Percentiles rank a stretch among this genome's conserved stretches.
phyloP scores from a whole-genome alignment of 2,888 invertebrate species.

The Synanthedon tipuliformis region DNA sequence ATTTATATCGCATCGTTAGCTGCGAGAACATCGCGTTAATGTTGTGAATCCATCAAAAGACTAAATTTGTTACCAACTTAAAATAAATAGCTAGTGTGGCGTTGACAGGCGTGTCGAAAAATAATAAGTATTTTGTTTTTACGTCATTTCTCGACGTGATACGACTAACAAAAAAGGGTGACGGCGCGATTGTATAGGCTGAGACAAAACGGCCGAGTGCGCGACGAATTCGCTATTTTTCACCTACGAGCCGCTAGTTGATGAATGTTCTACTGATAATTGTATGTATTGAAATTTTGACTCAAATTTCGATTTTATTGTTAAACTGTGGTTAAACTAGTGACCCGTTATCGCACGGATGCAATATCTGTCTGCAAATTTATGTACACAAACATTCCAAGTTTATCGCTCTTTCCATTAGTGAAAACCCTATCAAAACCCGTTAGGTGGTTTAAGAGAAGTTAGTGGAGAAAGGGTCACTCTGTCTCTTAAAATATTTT shows the following conservation, averaged over 20 bases:
- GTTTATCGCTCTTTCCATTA: no score
- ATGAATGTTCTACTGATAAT: slow-evolving; percentile 7
- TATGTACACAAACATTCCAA: no score
- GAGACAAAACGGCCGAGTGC: slow-evolving; percentile 35
- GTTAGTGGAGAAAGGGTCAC: no score
- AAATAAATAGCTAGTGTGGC: slow-evolving; percentile 43
- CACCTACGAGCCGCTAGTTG: slow-evolving; percentile 3
- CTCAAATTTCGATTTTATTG: no score
- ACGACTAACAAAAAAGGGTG: slow-evolving; percentile 45
- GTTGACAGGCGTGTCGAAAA: slow-evolving; percentile 55
- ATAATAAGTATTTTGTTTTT: slow-evolving; percentile 49
- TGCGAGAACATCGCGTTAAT: slow-evolving; percentile 14
- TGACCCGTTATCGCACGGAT: no score
- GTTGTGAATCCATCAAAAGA: slow-evolving; percentile 26
- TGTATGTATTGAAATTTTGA: not conserved
- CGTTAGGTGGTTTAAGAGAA: no score
- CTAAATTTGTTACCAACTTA: slow-evolving; percentile 25
- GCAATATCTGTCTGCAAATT: no score
- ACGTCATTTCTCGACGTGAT: slow-evolving; percentile 39
- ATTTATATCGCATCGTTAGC: slow-evolving; percentile 3
- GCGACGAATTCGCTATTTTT: slow-evolving; percentile 23
- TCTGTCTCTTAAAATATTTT: no score
- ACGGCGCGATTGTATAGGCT: slow-evolving; percentile 30
- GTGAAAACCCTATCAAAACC: no score
- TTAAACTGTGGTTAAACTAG: no score